Percentiles rank a stretch among this genome's conserved stretches.
Conservation (phyloP, 1,140 invertebrate genomes). For the Melitaea cinxia region DNA sequence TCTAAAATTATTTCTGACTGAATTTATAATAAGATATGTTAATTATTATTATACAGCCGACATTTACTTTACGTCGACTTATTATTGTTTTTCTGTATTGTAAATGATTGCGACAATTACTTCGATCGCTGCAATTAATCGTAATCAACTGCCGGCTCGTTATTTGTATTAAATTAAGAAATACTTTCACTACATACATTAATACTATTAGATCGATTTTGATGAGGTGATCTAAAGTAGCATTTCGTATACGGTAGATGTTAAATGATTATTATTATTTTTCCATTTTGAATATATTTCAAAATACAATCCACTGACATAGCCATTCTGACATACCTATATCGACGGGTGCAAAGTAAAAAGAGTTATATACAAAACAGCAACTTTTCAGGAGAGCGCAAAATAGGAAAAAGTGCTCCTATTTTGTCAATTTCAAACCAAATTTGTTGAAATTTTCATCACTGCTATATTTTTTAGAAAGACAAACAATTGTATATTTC, state of each 20-base stretch:
- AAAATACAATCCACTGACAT: too few species aligned
- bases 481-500: too few species aligned
- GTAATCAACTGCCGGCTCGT: conserved; percentile 25
- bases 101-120: conserved; percentile 15
- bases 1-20: conserved; percentile 20
- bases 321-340: too few species aligned
- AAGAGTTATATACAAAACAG: too few species aligned
- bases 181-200: conserved; percentile 32
- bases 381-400: too few species aligned
- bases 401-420: too few species aligned
- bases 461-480: too few species aligned
- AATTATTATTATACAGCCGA: conserved; percentile 8
- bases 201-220: background rate
- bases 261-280: conserved; percentile 1
- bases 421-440: too few species aligned
- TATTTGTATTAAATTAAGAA: conserved; percentile 35
- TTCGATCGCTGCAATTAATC: conserved; percentile 34
- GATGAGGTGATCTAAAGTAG: background rate
- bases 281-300: too few species aligned
- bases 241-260: background rate
- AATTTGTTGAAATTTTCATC: too few species aligned
- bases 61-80: background rate
- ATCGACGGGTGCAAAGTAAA: too few species aligned
- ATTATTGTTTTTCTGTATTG: background rate
- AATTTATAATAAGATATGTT: conserved; percentile 20